phyloP scores from a whole-genome alignment of 2,113 vertebrate genomes.

The Dicaeum eximium region DNA sequence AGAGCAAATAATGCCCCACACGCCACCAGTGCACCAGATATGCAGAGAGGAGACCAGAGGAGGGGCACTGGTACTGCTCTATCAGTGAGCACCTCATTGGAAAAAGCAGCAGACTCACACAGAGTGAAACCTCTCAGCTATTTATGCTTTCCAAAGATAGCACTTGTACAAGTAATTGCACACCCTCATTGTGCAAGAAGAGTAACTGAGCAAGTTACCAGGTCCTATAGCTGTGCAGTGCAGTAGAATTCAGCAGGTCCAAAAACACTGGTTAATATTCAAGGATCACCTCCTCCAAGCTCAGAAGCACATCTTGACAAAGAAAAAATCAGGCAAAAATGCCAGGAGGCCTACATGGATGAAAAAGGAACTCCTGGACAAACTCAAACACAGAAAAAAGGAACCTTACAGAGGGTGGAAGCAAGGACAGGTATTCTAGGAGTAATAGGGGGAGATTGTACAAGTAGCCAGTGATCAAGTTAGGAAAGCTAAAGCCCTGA shows the following conservation, averaged over 20 bases:
- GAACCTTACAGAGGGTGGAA: background rate
- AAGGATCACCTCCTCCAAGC: background rate
- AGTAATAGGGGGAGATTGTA: background rate
- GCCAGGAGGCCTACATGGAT: background rate
- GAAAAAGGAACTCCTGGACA: background rate
- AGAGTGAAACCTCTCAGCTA: background rate
- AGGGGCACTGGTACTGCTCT: background rate
- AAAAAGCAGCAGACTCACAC: background rate
- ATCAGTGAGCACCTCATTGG: accelerated
- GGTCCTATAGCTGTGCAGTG: background rate
- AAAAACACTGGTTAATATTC: background rate
- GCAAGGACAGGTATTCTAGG: background rate
- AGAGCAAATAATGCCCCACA: background rate
- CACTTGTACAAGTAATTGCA: background rate
- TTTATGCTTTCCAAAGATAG: background rate
- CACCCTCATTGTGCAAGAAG: background rate
- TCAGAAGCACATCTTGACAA: background rate
- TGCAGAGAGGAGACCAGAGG: background rate
- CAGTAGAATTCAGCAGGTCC: background rate
- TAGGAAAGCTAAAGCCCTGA: background rate
- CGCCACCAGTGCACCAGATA: background rate
- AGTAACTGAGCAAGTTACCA: background rate
- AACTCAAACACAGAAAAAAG: background rate
- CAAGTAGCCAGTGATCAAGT: background rate
- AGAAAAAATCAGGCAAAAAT: background rate